These are phyloP conservation scores for Micrasema minimum DNA, from an alignment of 1,140 invertebrate genomes.

Conservation along the genomic window DNA sequence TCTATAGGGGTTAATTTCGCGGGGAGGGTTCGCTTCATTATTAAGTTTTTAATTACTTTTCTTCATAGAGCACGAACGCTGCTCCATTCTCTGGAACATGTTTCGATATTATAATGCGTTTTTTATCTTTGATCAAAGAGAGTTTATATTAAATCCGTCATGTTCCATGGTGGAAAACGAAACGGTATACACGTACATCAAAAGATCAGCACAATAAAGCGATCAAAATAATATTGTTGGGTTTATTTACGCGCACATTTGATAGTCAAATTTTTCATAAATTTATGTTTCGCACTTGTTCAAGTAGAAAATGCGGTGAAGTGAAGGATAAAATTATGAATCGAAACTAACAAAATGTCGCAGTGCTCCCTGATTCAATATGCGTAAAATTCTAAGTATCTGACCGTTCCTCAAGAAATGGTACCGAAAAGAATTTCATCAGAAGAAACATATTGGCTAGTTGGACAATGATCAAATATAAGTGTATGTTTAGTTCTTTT, in stretches of 20 bases:
- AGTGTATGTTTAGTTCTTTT: no score
- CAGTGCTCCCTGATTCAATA: not conserved
- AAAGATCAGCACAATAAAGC: no score
- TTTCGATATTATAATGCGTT: conserved; percentile 25
- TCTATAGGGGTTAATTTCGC: conserved; percentile 33
- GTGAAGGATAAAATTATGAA: not conserved
- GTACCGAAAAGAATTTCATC: no score
- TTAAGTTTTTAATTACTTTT: conserved; percentile 43
- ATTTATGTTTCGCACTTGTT: not conserved
- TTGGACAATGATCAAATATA: no score
- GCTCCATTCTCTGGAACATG: conserved; percentile 22
- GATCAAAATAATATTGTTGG: no score
- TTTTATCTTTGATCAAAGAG: conserved; percentile 22
- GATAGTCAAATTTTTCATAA: no score
- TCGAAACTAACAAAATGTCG: not conserved
- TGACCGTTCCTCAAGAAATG: not conserved
- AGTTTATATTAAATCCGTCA: conserved; percentile 1
- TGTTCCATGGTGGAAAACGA: not conserved
- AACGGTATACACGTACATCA: no score
- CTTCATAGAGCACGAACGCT: conserved; percentile 29
- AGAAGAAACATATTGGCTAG: no score
- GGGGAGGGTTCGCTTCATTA: conserved; percentile 34
- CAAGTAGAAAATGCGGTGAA: not conserved
- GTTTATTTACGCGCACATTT: no score
- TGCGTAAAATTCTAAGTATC: conserved; percentile 11